phyloP scores from a whole-genome alignment of 2,113 vertebrate species.

The Ailuropoda melanoleuca region DNA sequence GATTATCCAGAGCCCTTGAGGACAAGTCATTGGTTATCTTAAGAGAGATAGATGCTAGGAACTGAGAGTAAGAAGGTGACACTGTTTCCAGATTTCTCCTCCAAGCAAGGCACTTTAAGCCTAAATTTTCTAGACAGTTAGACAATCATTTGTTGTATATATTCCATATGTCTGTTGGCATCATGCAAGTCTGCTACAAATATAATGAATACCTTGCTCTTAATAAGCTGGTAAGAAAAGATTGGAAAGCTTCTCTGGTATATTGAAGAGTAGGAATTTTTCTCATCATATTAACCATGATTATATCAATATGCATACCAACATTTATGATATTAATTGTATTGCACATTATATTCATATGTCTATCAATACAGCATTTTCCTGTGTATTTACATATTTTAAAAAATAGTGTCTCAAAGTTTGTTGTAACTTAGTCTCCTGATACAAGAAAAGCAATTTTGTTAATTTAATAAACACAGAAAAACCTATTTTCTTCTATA shows the following conservation, averaged over 20 bases:
- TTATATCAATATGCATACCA: neutral
- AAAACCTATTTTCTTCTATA: neutral
- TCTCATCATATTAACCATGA: neutral
- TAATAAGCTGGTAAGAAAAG: neutral
- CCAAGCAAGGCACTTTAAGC: neutral
- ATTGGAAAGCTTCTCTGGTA: neutral
- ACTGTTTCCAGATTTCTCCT: neutral
- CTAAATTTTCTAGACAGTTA: neutral
- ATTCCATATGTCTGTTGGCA: neutral
- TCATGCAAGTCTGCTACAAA: neutral
- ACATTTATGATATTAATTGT: neutral
- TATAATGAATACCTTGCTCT: neutral
- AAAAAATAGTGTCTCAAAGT: neutral
- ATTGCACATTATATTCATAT: neutral
- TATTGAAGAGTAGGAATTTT: neutral
- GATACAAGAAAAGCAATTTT: neutral
- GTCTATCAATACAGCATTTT: neutral
- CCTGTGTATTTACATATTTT: neutral
- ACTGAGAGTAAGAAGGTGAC: neutral
- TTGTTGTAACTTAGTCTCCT: neutral
- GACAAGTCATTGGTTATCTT: neutral
- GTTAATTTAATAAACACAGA: neutral
- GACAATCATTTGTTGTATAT: neutral
- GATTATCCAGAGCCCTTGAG: neutral
- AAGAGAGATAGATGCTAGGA: neutral